Percentiles rank a stretch among this genome's conserved stretches.
phyloP scores from a whole-genome alignment of 2,888 invertebrate species.

The Leucoma salicis region DNA sequence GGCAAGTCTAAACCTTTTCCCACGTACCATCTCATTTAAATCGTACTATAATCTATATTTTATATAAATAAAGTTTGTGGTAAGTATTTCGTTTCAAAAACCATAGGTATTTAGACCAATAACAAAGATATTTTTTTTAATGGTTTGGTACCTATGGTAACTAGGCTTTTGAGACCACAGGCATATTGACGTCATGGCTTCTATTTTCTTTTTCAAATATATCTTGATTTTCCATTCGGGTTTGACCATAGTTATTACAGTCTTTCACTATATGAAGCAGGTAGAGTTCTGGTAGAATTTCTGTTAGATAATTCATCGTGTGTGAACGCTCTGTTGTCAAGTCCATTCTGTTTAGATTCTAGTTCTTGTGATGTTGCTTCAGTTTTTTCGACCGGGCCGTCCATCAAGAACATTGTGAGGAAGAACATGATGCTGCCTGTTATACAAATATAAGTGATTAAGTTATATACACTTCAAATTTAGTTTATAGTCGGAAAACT shows the following conservation, averaged over 20 bases:
- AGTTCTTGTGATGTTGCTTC: slow-evolving; percentile 12
- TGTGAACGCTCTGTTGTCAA: slow-evolving; percentile 80
- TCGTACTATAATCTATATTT: no score
- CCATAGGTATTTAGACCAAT: no score
- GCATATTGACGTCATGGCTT: neutral
- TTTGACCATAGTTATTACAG: slow-evolving; percentile 28
- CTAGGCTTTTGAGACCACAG: no score
- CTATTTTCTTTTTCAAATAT: neutral
- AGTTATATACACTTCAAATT: no score
- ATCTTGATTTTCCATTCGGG: neutral
- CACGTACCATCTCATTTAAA: no score
- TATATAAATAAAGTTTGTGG: no score
- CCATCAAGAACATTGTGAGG: slow-evolving; percentile 91
- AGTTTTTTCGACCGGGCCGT: slow-evolving; percentile 73
- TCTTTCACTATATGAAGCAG: slow-evolving; percentile 41
- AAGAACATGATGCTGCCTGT: slow-evolving; percentile 91
- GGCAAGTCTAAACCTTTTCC: no score
- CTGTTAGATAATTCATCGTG: slow-evolving; percentile 66
- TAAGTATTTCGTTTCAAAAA: no score
- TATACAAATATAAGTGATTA: slow-evolving; percentile 5
- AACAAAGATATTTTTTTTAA: neutral
- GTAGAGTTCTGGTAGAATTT: slow-evolving; percentile 33
- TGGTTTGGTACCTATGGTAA: neutral
- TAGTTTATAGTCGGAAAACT: no score
- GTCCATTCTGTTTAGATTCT: slow-evolving; percentile 53